Conservation (phyloP, 2,888 invertebrate genomes). For the Sussaba pulchella region DNA sequence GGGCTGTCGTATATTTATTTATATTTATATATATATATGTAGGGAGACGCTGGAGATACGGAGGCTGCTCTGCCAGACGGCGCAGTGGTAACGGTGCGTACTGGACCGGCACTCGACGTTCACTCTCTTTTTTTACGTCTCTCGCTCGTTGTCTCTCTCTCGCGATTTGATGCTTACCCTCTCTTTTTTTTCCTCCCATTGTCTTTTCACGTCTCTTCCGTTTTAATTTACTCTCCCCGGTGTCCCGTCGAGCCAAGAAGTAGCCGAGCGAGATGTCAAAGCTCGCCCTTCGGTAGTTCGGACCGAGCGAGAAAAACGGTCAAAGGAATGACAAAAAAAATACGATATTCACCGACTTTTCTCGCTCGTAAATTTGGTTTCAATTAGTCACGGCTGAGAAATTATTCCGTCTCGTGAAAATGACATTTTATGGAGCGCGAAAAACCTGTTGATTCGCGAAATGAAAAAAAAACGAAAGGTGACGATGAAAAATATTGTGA, state of each 20-base stretch:
- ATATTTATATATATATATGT: background rate
- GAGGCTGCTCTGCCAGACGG: background rate
- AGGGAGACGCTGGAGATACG: background rate
- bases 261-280: background rate
- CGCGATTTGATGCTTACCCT: no score
- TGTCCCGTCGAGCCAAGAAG: conserved; percentile 3
- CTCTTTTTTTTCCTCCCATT: no score
- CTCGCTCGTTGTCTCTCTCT: no score
- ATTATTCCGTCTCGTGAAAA: no score
- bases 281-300: background rate
- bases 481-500: no score
- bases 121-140: no score
- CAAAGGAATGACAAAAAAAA: conserved; percentile 25
- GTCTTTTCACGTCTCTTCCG: no score
- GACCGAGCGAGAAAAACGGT: background rate
- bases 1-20: conserved; percentile 42
- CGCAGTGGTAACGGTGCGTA: background rate
- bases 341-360: background rate
- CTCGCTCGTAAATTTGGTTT: background rate
- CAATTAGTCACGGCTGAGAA: no score
- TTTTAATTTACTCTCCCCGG: background rate
- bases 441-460: no score
- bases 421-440: no score
- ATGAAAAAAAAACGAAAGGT: no score
- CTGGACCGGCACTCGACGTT: background rate